phyloP scores from a whole-genome alignment of 2,888 invertebrate genomes.

The Agrotis clavis region DNA sequence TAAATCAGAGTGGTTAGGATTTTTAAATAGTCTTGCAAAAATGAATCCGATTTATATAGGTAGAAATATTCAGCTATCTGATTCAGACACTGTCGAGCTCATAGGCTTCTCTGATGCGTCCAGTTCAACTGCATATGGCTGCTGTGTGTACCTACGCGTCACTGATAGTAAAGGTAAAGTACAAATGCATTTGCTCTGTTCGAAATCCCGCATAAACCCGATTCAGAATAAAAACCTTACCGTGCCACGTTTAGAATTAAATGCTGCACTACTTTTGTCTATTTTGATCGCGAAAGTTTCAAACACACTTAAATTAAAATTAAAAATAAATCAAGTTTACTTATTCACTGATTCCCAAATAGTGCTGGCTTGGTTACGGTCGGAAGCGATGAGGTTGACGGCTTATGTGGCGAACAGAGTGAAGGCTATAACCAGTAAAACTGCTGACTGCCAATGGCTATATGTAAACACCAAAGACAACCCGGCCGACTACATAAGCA shows the following conservation, averaged over 20 bases:
- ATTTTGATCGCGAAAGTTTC: background rate
- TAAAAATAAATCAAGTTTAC: background rate
- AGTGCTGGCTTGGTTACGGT: background rate
- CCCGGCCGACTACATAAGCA: constrained; percentile 6
- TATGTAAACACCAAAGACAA: constrained; percentile 1
- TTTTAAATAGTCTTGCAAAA: background rate
- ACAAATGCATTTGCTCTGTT: background rate
- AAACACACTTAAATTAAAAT: background rate
- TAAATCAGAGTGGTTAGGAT: too few relatives aligned
- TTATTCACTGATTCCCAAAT: constrained; percentile 5
- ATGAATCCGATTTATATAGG: background rate
- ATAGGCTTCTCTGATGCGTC: constrained; percentile 14
- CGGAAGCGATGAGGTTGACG: background rate
- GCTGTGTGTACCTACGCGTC: constrained; percentile 8
- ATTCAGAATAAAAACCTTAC: constrained; percentile 9
- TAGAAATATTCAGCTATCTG: background rate
- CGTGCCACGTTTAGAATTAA: constrained; percentile 7
- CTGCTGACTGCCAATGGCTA: constrained; percentile 1
- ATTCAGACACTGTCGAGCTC: background rate
- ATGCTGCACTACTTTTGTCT: constrained; percentile 1
- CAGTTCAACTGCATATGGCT: constrained; percentile 6
- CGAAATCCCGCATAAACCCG: constrained; percentile 6
- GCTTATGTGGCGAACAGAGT: constrained; percentile 6
- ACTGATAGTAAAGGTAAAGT: background rate
- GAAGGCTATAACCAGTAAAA: background rate